Percentiles rank a stretch among this genome's conserved stretches.
These are phyloP conservation scores for Diploscapter pachys DNA, from an alignment of 1,140 invertebrate species.

Conservation along the genomic window DNA sequence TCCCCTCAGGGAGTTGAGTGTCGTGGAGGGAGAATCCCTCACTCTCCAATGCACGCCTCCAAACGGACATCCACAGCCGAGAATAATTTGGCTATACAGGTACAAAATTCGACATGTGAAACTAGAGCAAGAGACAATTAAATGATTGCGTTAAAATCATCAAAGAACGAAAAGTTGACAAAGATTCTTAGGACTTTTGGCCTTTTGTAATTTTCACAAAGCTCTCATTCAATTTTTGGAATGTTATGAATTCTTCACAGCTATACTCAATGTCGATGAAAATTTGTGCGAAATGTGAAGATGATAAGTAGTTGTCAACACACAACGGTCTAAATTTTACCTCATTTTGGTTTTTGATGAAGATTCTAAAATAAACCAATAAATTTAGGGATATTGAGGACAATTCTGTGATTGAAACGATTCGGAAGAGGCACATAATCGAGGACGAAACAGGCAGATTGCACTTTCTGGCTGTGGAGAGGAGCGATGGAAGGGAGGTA, in stretches of 20 bases:
- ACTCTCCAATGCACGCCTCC: slow-evolving; percentile 82
- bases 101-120: neutral
- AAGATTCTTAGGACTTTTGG: no score
- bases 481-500: slow-evolving; percentile 33
- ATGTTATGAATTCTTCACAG: no score
- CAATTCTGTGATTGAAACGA: slow-evolving; percentile 41
- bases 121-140: no score
- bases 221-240: no score
- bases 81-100: slow-evolving; percentile 77
- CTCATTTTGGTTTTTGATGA: neutral
- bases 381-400: slow-evolving; percentile 34
- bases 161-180: no score
- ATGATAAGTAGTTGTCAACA: neutral
- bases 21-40: slow-evolving; percentile 80
- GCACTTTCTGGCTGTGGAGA: slow-evolving; percentile 39
- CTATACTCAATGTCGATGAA: no score
- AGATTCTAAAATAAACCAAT: neutral
- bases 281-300: no score
- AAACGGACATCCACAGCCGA: slow-evolving; percentile 85
- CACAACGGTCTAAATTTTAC: neutral
- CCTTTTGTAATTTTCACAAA: no score
- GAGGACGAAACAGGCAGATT: slow-evolving; percentile 40
- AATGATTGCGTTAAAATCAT: no score
- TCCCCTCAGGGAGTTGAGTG: slow-evolving; percentile 52
- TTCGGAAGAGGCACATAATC: slow-evolving; percentile 41